Evolutionary conservation across 2,888 invertebrate species (phyloP), one percentile per base, ranked within the genome.

Genomic region (Xestia xanthographa): DNA sequence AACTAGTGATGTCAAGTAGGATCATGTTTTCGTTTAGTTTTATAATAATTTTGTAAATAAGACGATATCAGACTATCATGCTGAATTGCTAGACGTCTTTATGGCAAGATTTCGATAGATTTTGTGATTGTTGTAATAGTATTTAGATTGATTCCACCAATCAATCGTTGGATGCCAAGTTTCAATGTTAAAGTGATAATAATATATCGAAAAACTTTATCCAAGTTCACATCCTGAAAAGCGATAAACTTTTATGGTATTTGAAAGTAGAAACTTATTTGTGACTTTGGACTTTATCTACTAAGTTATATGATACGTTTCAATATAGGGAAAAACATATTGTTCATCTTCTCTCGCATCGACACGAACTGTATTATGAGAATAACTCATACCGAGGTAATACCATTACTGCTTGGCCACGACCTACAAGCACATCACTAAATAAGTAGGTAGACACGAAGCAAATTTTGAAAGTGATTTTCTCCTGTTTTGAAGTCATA

Each of bases 241-340:
- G 45, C 58, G 58, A 82, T 84, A 74, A 82, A 84, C 34, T 86
- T 86, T 84, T 84, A 77, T 81, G 60, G 63, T 34, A 78, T 85
- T 75, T 73, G 65, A 85, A 83, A 82, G 79, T 63, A 74, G 63
- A 75, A 76, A 68, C 53, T 77, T 69, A 67, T 78, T 74, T 70
- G 80, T 72, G 69, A 73, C 73, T 69, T 66, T 45, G n/a, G n/a
- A 29, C n/a, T 80, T 81, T 84, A 84, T 67, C 60, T 70, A 69
- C 68, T 68, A 66, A 72, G 60, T 79, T 83, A 22, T 60, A 48
- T 5, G 38, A 63, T 66, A 66, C 38, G 50, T 38, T n/a, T 53
- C 29, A 48, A 65, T 41, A 29, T 58, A 45, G 29, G 12, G 20
- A 43, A 43, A 45, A 72, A 70, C 53, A 66, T 62, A 69, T 66